phyloP scores from a whole-genome alignment of 37 sponge, comb jelly and placozoan genomes.

The Bolinopsis microptera region DNA sequence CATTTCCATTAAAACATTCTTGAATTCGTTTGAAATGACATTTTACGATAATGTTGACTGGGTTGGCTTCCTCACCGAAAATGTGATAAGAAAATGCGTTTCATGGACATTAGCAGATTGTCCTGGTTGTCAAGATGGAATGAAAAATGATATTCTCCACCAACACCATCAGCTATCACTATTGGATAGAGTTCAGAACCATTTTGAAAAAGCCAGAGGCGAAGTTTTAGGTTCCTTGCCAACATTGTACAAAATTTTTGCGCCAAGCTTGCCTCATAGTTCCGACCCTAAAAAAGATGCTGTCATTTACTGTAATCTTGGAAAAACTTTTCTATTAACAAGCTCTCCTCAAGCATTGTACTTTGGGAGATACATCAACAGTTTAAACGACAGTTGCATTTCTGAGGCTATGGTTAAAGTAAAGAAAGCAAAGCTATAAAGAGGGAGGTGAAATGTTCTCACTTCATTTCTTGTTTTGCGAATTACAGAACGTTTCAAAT shows the following conservation, averaged over 20 bases:
- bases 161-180: slow-evolving; percentile 20
- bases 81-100: neutral
- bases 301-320: neutral
- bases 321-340: neutral
- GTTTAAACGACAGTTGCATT: neutral
- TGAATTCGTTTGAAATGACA: neutral
- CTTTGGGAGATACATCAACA: slow-evolving; percentile 3
- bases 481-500: neutral
- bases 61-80: neutral
- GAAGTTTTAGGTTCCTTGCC: neutral
- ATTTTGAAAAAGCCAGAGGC: slow-evolving; percentile 26
- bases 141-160: slow-evolving; percentile 40
- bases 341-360: neutral
- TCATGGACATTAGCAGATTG: neutral
- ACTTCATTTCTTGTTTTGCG: neutral
- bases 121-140: neutral
- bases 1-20: too few species aligned
- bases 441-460: neutral
- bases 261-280: slow-evolving; percentile 5
- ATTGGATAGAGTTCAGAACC: neutral
- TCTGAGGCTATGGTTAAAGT: neutral
- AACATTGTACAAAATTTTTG: neutral
- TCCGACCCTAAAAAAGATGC: neutral
- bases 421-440: neutral
- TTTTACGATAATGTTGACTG: slow-evolving; percentile 38